Conservation (phyloP, 2,113 vertebrate species). For the Hymenochirus boettgeri region DNA sequence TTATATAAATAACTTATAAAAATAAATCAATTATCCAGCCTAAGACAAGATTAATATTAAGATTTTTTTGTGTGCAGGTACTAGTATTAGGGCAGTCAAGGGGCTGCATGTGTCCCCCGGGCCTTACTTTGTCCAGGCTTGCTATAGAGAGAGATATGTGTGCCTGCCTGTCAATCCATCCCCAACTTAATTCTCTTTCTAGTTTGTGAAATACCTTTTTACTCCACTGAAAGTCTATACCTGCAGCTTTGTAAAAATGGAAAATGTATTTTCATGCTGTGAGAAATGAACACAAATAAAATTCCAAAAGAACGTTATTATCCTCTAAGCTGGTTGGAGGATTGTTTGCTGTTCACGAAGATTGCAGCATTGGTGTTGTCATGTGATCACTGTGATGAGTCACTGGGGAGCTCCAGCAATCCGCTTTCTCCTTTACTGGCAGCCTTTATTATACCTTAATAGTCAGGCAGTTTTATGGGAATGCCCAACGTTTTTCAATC, state of each 20-base stretch:
- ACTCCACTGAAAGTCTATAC: not conserved
- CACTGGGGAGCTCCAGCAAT: slow-evolving; percentile 44
- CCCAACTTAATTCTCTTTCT: too few relatives aligned
- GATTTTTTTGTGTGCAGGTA: too few relatives aligned
- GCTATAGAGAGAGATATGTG: too few relatives aligned
- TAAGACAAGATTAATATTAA: too few relatives aligned
- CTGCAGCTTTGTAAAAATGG: not conserved
- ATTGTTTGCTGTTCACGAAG: slow-evolving; percentile 26
- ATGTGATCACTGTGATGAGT: slow-evolving; percentile 37
- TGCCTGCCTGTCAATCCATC: too few relatives aligned
- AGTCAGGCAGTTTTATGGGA: slow-evolving; percentile 45
- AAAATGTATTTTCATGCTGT: not conserved
- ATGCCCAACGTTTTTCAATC: slow-evolving; percentile 44
- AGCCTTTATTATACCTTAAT: slow-evolving; percentile 46
- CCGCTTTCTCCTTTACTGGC: slow-evolving; percentile 8
- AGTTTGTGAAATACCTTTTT: too few relatives aligned
- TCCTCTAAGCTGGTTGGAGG: slow-evolving; percentile 23
- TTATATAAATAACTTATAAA: too few relatives aligned
- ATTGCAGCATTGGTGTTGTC: slow-evolving; percentile 22
- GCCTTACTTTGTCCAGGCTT: too few relatives aligned
- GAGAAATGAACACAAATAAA: slow-evolving; percentile 14
- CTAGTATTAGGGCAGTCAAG: too few relatives aligned
- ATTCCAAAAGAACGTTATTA: not conserved
- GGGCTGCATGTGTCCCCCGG: too few relatives aligned
- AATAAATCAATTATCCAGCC: too few relatives aligned